Percentiles rank a stretch among this genome's conserved stretches.
Evolutionary conservation across 2,797 vertebrate genomes (phyloP).

Genomic region (Amazona finschi): DNA sequence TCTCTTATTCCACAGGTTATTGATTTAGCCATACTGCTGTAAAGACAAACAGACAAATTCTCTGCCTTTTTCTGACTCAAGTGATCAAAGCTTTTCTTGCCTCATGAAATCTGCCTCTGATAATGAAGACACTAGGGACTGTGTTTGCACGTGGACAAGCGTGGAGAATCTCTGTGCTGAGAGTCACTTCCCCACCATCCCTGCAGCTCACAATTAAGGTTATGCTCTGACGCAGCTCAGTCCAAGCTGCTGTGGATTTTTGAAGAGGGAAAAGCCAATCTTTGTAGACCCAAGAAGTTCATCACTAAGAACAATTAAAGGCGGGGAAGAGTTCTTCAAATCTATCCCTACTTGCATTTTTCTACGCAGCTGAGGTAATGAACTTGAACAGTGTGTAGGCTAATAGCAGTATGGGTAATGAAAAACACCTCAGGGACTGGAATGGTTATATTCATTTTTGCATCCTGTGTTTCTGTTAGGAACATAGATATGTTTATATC

Average conservation of each 20-base stretch:
- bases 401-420: neutral
- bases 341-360: neutral
- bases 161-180: neutral
- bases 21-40: conserved; percentile 23
- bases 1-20: conserved; percentile 36
- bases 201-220: neutral
- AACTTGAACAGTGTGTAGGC: neutral
- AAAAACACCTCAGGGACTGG: neutral
- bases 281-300: neutral
- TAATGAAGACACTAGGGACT: neutral
- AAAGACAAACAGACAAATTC: neutral
- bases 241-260: neutral
- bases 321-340: neutral
- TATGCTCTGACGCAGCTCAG: neutral
- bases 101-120: neutral
- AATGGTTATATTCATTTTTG: neutral
- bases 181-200: neutral
- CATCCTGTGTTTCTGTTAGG: neutral
- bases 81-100: neutral
- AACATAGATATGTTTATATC: neutral
- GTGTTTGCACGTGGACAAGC: neutral
- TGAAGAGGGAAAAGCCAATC: neutral
- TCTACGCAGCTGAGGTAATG: neutral
- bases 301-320: neutral
- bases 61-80: neutral